Conservation (phyloP, 2,888 invertebrate genomes). For the Leucozona laternaria region DNA sequence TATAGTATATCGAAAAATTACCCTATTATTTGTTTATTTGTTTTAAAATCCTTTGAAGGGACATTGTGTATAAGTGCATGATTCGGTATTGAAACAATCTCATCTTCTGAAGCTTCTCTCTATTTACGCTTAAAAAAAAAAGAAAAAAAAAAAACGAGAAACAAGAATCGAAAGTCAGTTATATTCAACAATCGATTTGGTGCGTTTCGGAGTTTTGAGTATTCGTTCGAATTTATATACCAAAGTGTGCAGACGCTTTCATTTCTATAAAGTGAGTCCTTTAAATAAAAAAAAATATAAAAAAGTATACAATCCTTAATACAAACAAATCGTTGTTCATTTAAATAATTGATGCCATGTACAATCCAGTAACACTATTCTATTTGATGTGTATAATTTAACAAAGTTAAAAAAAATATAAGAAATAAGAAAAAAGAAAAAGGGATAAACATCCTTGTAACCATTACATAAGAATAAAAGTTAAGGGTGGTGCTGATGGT, state of each 20-base stretch:
- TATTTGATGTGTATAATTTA: not conserved
- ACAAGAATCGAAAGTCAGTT: constrained; percentile 7
- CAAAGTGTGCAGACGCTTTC: constrained; percentile 42
- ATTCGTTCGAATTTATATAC: constrained; percentile 29
- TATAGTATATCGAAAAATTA: too few species aligned
- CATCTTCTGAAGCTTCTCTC: not conserved
- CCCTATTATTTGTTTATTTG: not conserved
- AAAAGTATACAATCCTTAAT: not conserved
- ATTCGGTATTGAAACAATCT: not conserved
- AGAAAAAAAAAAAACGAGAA: not conserved
- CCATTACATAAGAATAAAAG: constrained; percentile 14
- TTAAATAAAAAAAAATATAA: not conserved
- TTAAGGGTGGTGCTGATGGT: constrained; percentile 16
- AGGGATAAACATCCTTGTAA: constrained; percentile 14
- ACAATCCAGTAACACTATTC: not conserved
- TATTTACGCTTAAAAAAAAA: not conserved
- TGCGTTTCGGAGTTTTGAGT: constrained; percentile 42
- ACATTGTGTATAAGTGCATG: not conserved
- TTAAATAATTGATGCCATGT: not conserved
- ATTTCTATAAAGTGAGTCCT: constrained; percentile 28
- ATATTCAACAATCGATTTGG: constrained; percentile 68
- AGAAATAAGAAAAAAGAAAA: not conserved
- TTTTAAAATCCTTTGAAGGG: not conserved
- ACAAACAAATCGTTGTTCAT: not conserved
- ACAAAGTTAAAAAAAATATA: not conserved